These are phyloP conservation scores for Aphodius granarius DNA, from an alignment of 2,888 invertebrate species.

Conservation along the genomic window DNA sequence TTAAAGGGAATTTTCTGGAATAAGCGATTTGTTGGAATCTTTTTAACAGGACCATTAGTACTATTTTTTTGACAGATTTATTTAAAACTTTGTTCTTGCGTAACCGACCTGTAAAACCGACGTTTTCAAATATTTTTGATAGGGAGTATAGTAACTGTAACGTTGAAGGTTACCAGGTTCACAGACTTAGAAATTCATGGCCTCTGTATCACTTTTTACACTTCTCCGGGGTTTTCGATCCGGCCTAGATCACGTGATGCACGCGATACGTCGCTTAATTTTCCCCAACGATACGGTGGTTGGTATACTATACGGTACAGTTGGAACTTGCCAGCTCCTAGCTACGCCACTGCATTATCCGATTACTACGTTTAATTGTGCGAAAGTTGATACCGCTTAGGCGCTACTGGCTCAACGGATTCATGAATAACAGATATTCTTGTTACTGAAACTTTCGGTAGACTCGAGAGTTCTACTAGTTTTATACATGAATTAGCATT, in stretches of 20 bases:
- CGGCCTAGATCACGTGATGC: conserved; percentile 1
- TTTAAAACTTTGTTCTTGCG: no score
- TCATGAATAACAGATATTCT: not conserved
- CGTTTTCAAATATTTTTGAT: not conserved
- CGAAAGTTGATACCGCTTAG: not conserved
- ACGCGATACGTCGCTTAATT: conserved; percentile 11
- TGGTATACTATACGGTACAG: not conserved
- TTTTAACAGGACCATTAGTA: no score
- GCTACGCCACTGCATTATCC: not conserved
- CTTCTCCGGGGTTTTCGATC: conserved; percentile 1
- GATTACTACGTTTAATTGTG: not conserved
- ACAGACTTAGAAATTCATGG: not conserved
- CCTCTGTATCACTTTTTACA: conserved; percentile 10
- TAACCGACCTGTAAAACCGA: no score
- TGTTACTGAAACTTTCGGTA: not conserved
- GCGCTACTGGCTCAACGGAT: not conserved
- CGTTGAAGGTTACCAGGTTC: not conserved
- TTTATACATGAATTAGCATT: not conserved
- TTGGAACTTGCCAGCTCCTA: not conserved
- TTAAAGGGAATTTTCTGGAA: no score
- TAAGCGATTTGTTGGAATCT: no score
- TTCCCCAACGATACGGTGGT: conserved; percentile 4
- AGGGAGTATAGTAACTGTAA: not conserved
- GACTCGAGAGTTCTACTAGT: not conserved
- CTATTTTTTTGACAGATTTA: no score